These are phyloP conservation scores for Gnathonemus echidnorhynchus DNA, from an alignment of 2,113 vertebrate species.

Conservation along the genomic window DNA sequence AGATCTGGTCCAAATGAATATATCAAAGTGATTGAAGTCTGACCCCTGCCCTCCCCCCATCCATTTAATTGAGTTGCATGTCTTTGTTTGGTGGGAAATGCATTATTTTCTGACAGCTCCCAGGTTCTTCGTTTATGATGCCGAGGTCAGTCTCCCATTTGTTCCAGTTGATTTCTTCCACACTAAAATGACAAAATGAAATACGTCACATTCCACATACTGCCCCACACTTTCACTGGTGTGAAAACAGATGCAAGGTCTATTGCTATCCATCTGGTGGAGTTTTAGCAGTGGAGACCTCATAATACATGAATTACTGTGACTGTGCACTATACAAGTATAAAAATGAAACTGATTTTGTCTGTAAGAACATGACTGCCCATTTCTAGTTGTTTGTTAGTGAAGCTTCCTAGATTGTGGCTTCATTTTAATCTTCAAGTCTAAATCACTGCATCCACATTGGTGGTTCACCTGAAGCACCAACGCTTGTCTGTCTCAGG, in stretches of 20 bases:
- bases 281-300: background rate
- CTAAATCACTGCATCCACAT: background rate
- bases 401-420: background rate
- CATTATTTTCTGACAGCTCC: background rate
- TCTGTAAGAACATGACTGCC: background rate
- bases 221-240: background rate
- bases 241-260: background rate
- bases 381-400: background rate
- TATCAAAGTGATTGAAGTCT: background rate
- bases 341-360: background rate
- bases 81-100: background rate
- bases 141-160: constrained; percentile 88
- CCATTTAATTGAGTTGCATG: background rate
- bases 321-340: background rate
- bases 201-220: background rate
- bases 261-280: background rate
- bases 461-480: constrained; percentile 79
- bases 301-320: background rate
- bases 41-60: background rate
- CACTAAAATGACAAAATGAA: constrained; percentile 58
- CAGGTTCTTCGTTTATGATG: constrained; percentile 84
- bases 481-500: constrained; percentile 69
- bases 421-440: background rate
- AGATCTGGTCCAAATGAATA: background rate
- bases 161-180: constrained; percentile 95